These are phyloP conservation scores for Diglossa cyanea DNA, from an alignment of 2,797 vertebrate species.

Conservation along the genomic window DNA sequence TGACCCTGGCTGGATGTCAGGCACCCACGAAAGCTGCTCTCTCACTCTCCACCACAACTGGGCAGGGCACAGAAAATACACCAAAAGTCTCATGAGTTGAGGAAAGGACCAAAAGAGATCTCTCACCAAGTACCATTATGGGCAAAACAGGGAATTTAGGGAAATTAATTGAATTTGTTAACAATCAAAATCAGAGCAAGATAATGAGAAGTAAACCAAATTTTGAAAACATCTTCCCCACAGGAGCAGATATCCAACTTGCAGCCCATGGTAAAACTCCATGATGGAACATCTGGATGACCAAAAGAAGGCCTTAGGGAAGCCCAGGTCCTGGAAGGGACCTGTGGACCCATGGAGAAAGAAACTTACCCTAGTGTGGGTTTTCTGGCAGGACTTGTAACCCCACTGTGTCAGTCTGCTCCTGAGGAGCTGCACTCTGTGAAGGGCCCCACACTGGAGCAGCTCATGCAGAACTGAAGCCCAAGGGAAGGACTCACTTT, in stretches of 20 bases:
- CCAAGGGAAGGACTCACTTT: not conserved
- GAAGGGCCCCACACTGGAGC: rapidly evolving
- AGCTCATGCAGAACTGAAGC: not conserved
- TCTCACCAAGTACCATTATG: not conserved
- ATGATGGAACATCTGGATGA: rapidly evolving
- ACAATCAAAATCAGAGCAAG: not conserved
- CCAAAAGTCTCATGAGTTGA: not conserved
- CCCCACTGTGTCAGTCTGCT: not conserved
- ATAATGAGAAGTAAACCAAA: not conserved
- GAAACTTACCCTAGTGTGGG: rapidly evolving
- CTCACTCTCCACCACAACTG: not conserved
- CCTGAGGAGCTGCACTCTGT: not conserved
- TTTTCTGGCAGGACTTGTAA: not conserved
- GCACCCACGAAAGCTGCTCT: not conserved
- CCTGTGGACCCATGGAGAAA: not conserved
- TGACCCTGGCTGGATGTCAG: not conserved
- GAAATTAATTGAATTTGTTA: not conserved
- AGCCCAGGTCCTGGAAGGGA: not conserved
- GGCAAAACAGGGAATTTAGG: not conserved
- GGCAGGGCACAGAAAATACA: not conserved
- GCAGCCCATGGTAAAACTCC: too few relatives aligned
- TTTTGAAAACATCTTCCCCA: not conserved
- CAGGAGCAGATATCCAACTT: not conserved
- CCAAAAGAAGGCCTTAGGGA: not conserved
- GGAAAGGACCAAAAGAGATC: not conserved